Conservation (phyloP, 1,140 invertebrate genomes). For the Hestina assimilis region DNA sequence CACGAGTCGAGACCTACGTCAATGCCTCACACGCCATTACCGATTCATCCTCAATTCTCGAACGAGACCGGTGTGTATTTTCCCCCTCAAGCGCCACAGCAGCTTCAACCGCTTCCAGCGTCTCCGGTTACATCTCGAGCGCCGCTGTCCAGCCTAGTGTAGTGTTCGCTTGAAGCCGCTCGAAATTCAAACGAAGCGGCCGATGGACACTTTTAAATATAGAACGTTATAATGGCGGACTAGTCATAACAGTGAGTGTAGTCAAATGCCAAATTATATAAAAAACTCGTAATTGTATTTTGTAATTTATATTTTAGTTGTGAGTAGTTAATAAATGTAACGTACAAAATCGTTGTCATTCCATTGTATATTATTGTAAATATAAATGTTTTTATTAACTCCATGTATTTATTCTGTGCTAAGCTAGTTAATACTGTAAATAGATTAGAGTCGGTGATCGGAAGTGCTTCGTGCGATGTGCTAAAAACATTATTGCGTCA, state of each 20-base stretch:
- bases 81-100: slow-evolving; percentile 66
- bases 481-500: slow-evolving; percentile 13
- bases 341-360: slow-evolving; percentile 69
- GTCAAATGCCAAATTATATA: slow-evolving; percentile 45
- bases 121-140: slow-evolving; percentile 74
- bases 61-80: slow-evolving; percentile 72
- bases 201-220: slow-evolving; percentile 51
- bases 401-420: slow-evolving; percentile 63
- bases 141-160: slow-evolving; percentile 74
- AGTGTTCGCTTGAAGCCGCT: slow-evolving; percentile 68
- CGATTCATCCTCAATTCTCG: slow-evolving; percentile 71
- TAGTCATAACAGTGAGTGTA: slow-evolving; percentile 47
- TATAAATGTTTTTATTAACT: slow-evolving; percentile 55
- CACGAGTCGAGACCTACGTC: slow-evolving; percentile 86
- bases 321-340: slow-evolving; percentile 44
- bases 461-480: slow-evolving; percentile 41
- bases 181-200: slow-evolving; percentile 37
- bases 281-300: slow-evolving; percentile 17
- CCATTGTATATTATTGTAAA: slow-evolving; percentile 67
- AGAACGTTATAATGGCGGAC: slow-evolving; percentile 33
- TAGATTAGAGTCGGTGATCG: slow-evolving; percentile 37
- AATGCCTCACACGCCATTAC: slow-evolving; percentile 77
- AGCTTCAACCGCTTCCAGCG: slow-evolving; percentile 63
- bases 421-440: slow-evolving; percentile 62
- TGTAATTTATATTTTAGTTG: slow-evolving; percentile 22